phyloP scores from a whole-genome alignment of 2,888 invertebrate genomes.

The Calameuta filiformis region DNA sequence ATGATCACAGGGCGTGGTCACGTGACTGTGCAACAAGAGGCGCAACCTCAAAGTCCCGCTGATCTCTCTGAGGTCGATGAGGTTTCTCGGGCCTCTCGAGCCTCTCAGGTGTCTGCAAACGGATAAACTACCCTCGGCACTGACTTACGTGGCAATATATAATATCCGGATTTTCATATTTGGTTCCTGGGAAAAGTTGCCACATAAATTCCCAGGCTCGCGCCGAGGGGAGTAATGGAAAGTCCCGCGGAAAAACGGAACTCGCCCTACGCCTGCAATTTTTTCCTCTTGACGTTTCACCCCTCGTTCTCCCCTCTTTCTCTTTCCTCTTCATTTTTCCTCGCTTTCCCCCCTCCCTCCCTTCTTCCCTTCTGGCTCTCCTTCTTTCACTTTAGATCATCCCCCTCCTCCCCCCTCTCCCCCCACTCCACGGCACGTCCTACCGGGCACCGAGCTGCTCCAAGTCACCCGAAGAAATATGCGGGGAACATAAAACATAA shows the following conservation, averaged over 20 bases:
- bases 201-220: conserved; percentile 41
- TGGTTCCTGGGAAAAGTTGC: conserved; percentile 43
- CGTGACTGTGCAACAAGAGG: not conserved
- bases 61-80: no score
- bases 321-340: not conserved
- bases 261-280: conserved; percentile 33
- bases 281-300: conserved; percentile 7
- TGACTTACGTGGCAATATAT: conserved; percentile 41
- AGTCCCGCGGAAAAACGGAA: conserved; percentile 40
- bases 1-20: not conserved
- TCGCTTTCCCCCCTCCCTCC: conserved; percentile 8
- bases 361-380: not conserved
- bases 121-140: conserved; percentile 37
- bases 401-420: conserved; percentile 11
- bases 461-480: conserved; percentile 21
- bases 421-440: conserved; percentile 3
- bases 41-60: not conserved
- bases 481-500: conserved; percentile 7
- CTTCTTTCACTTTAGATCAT: conserved; percentile 16
- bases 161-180: conserved; percentile 45
- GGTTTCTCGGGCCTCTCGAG: not conserved
- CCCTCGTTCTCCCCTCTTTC: not conserved
- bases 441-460: conserved; percentile 10
- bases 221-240: not conserved
- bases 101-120: conserved; percentile 16